These are phyloP conservation scores for Petrocephalus schoutedeni DNA, from an alignment of 2,797 vertebrate genomes.

Conservation along the genomic window DNA sequence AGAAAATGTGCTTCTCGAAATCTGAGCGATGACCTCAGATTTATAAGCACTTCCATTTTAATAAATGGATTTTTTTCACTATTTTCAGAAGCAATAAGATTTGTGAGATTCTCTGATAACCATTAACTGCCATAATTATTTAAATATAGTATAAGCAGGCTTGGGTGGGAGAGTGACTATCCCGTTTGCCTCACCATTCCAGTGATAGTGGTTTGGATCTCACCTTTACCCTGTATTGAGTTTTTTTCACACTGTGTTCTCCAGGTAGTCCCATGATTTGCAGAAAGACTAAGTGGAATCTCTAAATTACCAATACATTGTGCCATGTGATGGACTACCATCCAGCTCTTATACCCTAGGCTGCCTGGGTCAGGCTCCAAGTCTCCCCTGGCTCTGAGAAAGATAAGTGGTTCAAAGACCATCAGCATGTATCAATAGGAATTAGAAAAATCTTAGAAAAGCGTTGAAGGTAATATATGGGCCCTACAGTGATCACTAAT, in stretches of 20 bases:
- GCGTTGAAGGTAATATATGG: background rate
- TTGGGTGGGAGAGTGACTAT: background rate
- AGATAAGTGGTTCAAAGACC: background rate
- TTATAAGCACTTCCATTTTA: background rate
- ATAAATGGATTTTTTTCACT: background rate
- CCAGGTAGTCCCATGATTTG: no score
- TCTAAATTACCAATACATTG: background rate
- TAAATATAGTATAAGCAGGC: background rate
- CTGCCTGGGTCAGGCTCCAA: background rate
- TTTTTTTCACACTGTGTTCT: no score
- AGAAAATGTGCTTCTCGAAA: background rate
- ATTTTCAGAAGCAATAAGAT: background rate
- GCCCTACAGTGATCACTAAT: background rate
- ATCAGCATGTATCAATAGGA: background rate
- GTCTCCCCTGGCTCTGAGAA: background rate
- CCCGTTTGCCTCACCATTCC: background rate
- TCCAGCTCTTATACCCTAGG: background rate
- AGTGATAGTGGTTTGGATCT: background rate
- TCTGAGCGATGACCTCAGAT: background rate
- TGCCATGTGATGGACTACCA: background rate
- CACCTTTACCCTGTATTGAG: no score
- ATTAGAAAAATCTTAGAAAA: background rate
- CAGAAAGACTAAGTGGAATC: background rate
- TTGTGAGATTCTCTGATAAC: background rate
- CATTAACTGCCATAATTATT: background rate